phyloP scores from a whole-genome alignment of 2,797 vertebrate species.

The Myotis myotis region DNA sequence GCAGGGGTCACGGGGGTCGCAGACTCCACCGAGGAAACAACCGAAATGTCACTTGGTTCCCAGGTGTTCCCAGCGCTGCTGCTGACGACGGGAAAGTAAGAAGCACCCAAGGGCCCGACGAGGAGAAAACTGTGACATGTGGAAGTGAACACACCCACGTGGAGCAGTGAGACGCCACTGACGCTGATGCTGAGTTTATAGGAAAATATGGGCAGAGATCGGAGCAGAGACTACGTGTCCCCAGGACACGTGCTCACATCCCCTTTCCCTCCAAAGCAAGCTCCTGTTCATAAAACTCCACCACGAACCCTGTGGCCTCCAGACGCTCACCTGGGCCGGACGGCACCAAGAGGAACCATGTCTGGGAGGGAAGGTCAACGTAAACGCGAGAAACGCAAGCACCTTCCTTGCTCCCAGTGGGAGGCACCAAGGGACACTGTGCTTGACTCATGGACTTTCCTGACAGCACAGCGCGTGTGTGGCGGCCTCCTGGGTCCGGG shows the following conservation, averaged over 20 bases:
- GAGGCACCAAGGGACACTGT: neutral
- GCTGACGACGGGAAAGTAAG: neutral
- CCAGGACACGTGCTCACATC: rapidly evolving
- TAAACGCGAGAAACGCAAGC: rapidly evolving
- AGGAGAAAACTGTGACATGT: rapidly evolving
- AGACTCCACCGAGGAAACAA: neutral
- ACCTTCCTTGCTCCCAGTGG: no score
- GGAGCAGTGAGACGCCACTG: rapidly evolving
- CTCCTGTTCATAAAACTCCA: neutral
- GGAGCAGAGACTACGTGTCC: neutral
- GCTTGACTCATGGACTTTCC: neutral
- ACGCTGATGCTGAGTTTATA: rapidly evolving
- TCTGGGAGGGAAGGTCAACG: no score
- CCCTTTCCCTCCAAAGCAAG: neutral
- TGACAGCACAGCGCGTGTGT: neutral
- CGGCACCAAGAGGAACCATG: rapidly evolving
- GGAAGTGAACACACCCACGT: neutral
- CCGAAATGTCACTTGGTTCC: neutral
- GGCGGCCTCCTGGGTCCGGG: neutral
- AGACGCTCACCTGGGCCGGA: neutral
- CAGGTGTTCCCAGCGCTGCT: neutral
- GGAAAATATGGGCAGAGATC: neutral
- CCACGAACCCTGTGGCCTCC: no score
- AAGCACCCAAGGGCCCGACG: neutral
- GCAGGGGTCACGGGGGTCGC: neutral